Evolutionary conservation across 2,888 invertebrate genomes (phyloP), one percentile per base, ranked within the genome.

Genomic region (Melinaea menophilus): DNA sequence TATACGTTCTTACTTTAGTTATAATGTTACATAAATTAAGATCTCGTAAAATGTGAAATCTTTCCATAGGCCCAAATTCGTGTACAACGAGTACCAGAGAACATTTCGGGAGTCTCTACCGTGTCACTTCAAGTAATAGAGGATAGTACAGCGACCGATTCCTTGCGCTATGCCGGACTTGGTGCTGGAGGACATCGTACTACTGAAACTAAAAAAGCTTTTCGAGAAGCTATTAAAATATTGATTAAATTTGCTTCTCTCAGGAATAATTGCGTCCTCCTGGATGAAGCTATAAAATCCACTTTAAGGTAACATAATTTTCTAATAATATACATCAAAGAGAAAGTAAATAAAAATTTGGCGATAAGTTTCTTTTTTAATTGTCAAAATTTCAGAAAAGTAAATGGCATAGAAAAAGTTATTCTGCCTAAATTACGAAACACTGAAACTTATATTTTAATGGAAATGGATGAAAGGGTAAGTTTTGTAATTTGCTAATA

Each of bases 191-290:
- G 84, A 2, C 91, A 84, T 65, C 88, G 84, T 72, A 92, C 83
- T 1, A 76, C 75, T 22, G 89, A 86, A 71, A 85, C 83, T 47
- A 92, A 83, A 73, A 88, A 79, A 71, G 87, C 81, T 33, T 92
- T 89, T 74, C 79, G 81, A 72, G 84, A 82, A 71, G 91, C 79
- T 48, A 73, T 87, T 1, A 74, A 77, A 54, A 81, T 88, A 5
- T 78, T 92, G 0, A 87, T 93, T 55, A 91, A 90, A 72, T 92
- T 91, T 55, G 91, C 92, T 0, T 90, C 92, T 0, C 80, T 91
- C 67, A 80, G 88, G 58, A 86, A 85, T 63, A 86, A 82, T 33
- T 90, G 91, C 63, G 73, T 84, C 34, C 69, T 87, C 48, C 71
- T 91, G 46, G 86, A 89, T 67, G 82, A 78, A 57, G 85, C 88